These are phyloP conservation scores for Anomalospiza imberbis DNA, from an alignment of 2,797 vertebrate genomes.

Conservation along the genomic window DNA sequence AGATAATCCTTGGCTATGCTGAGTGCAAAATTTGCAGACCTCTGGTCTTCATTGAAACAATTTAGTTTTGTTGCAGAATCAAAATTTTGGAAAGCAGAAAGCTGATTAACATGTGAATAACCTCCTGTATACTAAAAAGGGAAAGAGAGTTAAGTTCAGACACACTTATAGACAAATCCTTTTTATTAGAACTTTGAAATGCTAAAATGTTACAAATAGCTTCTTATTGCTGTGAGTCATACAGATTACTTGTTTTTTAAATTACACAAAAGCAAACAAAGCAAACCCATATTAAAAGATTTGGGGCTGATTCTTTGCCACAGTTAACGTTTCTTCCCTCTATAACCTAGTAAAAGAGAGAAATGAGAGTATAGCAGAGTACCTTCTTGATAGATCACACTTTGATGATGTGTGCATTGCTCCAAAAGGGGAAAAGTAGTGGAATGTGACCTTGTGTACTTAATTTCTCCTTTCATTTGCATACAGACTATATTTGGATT, in stretches of 20 bases:
- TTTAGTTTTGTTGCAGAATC: background rate
- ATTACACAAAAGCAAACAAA: background rate
- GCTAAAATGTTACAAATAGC: background rate
- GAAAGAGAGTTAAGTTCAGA: background rate
- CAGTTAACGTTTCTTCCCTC: rapidly evolving
- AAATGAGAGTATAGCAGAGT: background rate
- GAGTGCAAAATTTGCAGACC: background rate
- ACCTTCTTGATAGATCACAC: background rate
- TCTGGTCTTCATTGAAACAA: background rate
- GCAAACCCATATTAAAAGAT: background rate
- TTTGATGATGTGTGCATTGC: background rate
- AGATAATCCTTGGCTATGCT: background rate
- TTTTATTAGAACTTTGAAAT: background rate
- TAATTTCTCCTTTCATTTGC: background rate
- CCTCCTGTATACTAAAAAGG: background rate
- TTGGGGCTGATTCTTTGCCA: background rate
- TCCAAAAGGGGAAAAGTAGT: background rate
- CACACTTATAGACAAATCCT: background rate
- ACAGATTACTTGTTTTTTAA: background rate
- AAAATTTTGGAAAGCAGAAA: background rate
- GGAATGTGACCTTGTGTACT: background rate
- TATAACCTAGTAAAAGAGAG: background rate
- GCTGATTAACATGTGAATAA: background rate
- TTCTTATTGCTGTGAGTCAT: background rate
- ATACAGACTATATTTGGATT: background rate